phyloP scores from a whole-genome alignment of 1,140 invertebrate genomes.

The Drosophila equinoxialis region DNA sequence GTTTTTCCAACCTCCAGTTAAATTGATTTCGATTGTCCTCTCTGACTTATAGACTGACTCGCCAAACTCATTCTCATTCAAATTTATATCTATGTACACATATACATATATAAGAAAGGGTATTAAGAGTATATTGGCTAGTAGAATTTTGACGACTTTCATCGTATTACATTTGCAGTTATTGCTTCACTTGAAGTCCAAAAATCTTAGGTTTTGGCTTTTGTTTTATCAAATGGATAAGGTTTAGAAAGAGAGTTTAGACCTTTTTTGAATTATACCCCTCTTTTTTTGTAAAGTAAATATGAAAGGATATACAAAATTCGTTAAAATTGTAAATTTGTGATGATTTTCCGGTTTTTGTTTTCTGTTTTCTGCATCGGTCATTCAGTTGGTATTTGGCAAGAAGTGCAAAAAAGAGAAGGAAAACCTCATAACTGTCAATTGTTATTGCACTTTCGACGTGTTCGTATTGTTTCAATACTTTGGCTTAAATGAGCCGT shows the following conservation, averaged over 20 bases:
- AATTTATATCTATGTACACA: constrained; percentile 14
- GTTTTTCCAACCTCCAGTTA: not conserved
- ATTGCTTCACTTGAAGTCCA: too few species aligned
- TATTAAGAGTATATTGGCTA: not conserved
- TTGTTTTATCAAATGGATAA: too few species aligned
- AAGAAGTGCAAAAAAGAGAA: constrained; percentile 3
- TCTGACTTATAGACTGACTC: constrained; percentile 23
- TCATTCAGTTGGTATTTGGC: constrained; percentile 15
- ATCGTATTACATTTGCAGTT: not conserved
- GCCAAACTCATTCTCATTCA: constrained; percentile 45
- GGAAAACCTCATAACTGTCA: constrained; percentile 56
- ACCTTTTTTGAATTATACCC: too few species aligned
- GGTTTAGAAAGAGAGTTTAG: too few species aligned
- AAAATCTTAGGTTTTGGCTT: too few species aligned
- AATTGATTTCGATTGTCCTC: not conserved
- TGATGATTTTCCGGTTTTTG: not conserved
- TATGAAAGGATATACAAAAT: not conserved
- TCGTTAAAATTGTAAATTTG: not conserved
- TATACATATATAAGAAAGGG: not conserved
- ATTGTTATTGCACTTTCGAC: constrained; percentile 45
- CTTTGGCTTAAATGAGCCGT: constrained; percentile 53
- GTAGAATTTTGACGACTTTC: not conserved
- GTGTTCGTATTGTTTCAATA: constrained; percentile 53
- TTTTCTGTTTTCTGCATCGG: constrained; percentile 1
- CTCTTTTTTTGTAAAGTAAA: too few species aligned